Percentiles rank a stretch among this genome's conserved stretches.
Conservation (phyloP, 1,140 invertebrate species). For the Apis laboriosa region DNA sequence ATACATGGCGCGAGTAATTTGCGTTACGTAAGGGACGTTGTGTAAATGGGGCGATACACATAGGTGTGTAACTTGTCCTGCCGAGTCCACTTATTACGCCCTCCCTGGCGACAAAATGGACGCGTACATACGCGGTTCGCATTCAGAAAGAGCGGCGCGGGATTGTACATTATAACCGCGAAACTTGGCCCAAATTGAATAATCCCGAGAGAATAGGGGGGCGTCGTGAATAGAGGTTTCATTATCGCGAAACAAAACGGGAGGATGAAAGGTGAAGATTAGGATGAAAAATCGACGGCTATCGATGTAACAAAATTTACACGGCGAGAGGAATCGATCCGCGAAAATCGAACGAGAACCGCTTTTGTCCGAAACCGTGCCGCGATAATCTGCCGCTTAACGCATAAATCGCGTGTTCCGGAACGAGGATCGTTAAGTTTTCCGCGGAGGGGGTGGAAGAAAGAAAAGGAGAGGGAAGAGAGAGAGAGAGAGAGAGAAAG, state of each 20-base stretch:
- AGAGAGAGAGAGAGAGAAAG: too few species aligned
- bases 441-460: too few species aligned
- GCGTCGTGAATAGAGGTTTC: background rate
- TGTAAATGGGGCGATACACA: conserved; percentile 11
- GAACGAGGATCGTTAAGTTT: background rate
- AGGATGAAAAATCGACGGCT: too few species aligned
- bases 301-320: too few species aligned
- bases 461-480: background rate
- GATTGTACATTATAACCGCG: too few species aligned
- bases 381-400: background rate
- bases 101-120: background rate
- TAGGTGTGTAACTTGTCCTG: background rate
- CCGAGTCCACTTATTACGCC: conserved; percentile 17
- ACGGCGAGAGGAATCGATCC: too few species aligned
- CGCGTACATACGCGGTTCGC: background rate
- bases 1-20: background rate
- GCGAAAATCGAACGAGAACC: background rate
- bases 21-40: conserved; percentile 6
- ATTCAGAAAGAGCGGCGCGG: background rate
- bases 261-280: too few species aligned
- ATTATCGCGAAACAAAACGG: too few species aligned
- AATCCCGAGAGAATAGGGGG: background rate
- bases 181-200: conserved; percentile 6
- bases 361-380: too few species aligned
- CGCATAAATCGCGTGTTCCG: conserved; percentile 38